Percentiles rank a stretch among this genome's conserved stretches.
phyloP scores from a whole-genome alignment of 2,888 invertebrate species.

The Lamellibrachia columna region DNA sequence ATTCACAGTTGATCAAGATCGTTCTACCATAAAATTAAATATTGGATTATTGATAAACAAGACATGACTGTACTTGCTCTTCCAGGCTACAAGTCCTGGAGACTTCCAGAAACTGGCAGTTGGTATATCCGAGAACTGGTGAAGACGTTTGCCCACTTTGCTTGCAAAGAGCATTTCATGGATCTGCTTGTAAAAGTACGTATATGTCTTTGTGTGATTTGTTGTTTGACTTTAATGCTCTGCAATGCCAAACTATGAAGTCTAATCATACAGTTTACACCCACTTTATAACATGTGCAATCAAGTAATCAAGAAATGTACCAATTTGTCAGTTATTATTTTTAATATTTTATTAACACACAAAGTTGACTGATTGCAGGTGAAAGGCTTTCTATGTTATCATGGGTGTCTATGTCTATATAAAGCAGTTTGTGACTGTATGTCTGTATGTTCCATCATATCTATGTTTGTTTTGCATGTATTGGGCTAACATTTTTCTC shows the following conservation, averaged over 20 bases:
- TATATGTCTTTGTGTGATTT: neutral
- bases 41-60: too few relatives aligned
- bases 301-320: neutral
- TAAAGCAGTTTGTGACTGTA: too few relatives aligned
- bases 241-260: neutral
- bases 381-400: too few relatives aligned
- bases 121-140: conserved; percentile 62
- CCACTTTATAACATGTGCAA: neutral
- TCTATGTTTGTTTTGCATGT: too few relatives aligned
- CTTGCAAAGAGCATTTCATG: conserved; percentile 35
- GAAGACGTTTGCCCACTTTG: conserved; percentile 55
- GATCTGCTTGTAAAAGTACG: conserved; percentile 32
- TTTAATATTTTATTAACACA: too few relatives aligned
- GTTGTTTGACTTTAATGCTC: neutral
- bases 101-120: conserved; percentile 56
- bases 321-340: neutral
- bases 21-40: too few relatives aligned
- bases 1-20: too few relatives aligned
- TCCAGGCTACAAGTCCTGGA: conserved; percentile 59
- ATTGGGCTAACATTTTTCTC: too few relatives aligned
- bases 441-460: too few relatives aligned
- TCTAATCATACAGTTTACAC: neutral
- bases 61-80: neutral
- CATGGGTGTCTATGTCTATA: too few relatives aligned
- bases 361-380: too few relatives aligned